Percentiles rank a stretch among this genome's conserved stretches.
Evolutionary conservation across 2,113 vertebrate species (phyloP).

Genomic region (Pao palembangensis): DNA sequence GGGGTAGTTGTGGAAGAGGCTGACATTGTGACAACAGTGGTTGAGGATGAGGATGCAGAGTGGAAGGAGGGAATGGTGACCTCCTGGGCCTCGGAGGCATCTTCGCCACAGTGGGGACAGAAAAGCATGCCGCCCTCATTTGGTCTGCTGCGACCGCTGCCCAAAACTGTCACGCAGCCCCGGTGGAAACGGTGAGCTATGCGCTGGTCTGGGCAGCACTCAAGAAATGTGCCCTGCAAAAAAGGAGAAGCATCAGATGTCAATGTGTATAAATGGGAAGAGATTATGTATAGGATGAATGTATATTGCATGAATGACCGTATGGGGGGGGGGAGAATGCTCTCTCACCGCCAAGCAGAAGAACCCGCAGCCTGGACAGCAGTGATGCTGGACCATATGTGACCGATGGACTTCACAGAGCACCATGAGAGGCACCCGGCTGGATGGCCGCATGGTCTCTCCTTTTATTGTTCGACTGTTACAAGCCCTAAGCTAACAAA

Average conservation of each 20-base stretch:
- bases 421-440: constrained; percentile 86
- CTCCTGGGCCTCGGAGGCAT: constrained; percentile 87
- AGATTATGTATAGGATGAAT: neutral
- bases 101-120: constrained; percentile 91
- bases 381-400: constrained; percentile 93
- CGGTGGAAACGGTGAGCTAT: constrained; percentile 91
- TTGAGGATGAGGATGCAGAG: constrained; percentile 65
- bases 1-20: constrained; percentile 70
- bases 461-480: constrained; percentile 80
- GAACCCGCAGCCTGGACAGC: constrained; percentile 90
- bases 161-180: constrained; percentile 86
- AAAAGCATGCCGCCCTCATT: constrained; percentile 81
- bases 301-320: too few relatives aligned
- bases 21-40: constrained; percentile 78
- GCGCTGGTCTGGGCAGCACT: constrained; percentile 87
- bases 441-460: constrained; percentile 91
- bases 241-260: neutral
- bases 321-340: neutral
- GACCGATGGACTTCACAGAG: constrained; percentile 87
- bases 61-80: constrained; percentile 81
- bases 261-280: neutral
- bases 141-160: constrained; percentile 64
- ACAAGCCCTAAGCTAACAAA: constrained; percentile 80
- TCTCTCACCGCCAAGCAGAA: constrained; percentile 85
- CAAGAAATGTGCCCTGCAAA: constrained; percentile 85